Conservation (phyloP, 2,888 invertebrate species). For the Digitonthophagus gazella region DNA sequence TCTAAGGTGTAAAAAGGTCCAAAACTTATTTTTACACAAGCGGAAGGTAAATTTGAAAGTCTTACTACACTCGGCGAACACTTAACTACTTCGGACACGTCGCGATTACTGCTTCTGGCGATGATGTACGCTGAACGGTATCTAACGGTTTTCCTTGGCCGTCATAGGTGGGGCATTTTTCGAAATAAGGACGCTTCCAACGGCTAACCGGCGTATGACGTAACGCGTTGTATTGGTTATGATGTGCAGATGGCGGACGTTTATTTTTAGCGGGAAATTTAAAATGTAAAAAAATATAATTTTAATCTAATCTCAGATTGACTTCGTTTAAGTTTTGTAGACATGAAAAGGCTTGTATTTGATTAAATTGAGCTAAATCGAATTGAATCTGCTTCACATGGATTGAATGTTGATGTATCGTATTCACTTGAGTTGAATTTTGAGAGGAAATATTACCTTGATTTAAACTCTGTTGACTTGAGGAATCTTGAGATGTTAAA, state of each 20-base stretch:
- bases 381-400: too few relatives aligned
- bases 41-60: background rate
- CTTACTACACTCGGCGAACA: background rate
- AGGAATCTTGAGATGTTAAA: too few relatives aligned
- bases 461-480: too few relatives aligned
- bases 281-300: background rate
- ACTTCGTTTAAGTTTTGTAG: too few relatives aligned
- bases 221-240: background rate
- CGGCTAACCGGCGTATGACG: constrained; percentile 6
- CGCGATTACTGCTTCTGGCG: constrained; percentile 2
- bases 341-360: too few relatives aligned
- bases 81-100: background rate
- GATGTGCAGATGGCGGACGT: background rate
- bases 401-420: too few relatives aligned
- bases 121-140: constrained; percentile 17
- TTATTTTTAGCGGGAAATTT: background rate
- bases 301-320: too few relatives aligned
- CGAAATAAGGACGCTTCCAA: constrained; percentile 21
- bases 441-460: too few relatives aligned
- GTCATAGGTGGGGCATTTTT: constrained; percentile 32
- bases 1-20: background rate
- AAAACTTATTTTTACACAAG: background rate
- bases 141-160: constrained; percentile 28
- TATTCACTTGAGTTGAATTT: too few relatives aligned
- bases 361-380: too few relatives aligned